Conservation (phyloP, 92 coral and sea anemone species). For the Palythoa caribaeorum region DNA sequence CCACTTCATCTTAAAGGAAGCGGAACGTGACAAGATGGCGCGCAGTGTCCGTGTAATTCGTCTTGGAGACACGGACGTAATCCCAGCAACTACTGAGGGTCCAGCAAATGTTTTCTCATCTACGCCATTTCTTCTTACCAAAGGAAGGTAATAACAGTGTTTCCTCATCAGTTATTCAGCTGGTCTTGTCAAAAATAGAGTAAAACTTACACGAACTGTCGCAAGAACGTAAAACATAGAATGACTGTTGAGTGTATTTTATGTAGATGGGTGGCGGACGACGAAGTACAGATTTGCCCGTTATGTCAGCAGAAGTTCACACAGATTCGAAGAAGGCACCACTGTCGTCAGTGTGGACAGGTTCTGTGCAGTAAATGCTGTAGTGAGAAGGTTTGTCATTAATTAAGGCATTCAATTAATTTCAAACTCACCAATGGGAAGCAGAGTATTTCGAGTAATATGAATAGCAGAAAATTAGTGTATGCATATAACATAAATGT, state of each 20-base stretch:
- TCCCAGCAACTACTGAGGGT: constrained; percentile 95
- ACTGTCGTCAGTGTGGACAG: constrained; percentile 95
- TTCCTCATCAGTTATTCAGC: not conserved
- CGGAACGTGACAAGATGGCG: constrained; percentile 81
- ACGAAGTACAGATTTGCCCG: constrained; percentile 84
- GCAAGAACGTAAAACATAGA: too few species aligned
- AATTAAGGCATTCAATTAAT: not conserved
- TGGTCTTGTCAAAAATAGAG: not conserved
- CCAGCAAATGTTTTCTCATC: constrained; percentile 97
- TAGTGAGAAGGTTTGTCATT: constrained; percentile 83
- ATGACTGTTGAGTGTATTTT: not conserved
- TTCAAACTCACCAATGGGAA: too few species aligned
- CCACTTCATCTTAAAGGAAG: not conserved
- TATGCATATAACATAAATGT: not conserved
- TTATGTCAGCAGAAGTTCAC: constrained; percentile 91
- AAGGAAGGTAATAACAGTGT: constrained; percentile 75
- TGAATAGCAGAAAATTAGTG: too few species aligned
- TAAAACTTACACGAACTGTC: not conserved
- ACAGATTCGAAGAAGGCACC: constrained; percentile 94
- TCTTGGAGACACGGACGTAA: constrained; percentile 88
- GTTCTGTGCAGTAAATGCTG: constrained; percentile 95
- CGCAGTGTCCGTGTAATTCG: constrained; percentile 72
- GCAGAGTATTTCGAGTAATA: too few species aligned
- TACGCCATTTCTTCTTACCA: constrained; percentile 89
- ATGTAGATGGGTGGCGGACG: constrained; percentile 96